A percentile compares a stretch with the other conserved stretches of the same genome.
Conservation (phyloP, 2,888 invertebrate species). For the Apamea sordens region DNA sequence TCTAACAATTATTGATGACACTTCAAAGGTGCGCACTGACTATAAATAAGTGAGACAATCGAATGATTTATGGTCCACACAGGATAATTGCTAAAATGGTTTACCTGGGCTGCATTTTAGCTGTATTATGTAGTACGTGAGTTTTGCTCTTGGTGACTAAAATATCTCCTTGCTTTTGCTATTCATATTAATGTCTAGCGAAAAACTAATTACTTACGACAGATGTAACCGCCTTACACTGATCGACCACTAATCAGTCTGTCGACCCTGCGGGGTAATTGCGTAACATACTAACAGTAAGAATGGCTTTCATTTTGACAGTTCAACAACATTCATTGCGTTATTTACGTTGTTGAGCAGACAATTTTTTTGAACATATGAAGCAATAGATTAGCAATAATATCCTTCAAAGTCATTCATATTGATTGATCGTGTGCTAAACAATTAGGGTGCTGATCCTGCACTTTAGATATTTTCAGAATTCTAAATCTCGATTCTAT, state of each 20-base stretch:
- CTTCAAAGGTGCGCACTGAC: slow-evolving; percentile 1
- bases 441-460: no score
- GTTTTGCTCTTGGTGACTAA: neutral
- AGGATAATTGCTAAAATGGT: neutral
- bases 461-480: no score
- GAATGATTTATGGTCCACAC: slow-evolving; percentile 26
- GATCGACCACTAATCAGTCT: neutral
- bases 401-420: no score
- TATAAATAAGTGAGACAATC: slow-evolving; percentile 33
- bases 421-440: no score
- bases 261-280: no score
- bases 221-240: neutral
- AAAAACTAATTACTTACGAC: neutral
- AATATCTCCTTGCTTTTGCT: neutral
- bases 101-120: neutral
- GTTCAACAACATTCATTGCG: no score
- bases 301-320: no score
- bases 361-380: no score
- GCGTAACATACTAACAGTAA: no score
- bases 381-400: no score
- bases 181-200: neutral
- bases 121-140: neutral
- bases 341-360: no score
- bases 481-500: no score
- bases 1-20: slow-evolving; percentile 14